Percentiles rank a stretch among this genome's conserved stretches.
phyloP scores from a whole-genome alignment of 2,888 invertebrate genomes.

The Agrypnus murinus region DNA sequence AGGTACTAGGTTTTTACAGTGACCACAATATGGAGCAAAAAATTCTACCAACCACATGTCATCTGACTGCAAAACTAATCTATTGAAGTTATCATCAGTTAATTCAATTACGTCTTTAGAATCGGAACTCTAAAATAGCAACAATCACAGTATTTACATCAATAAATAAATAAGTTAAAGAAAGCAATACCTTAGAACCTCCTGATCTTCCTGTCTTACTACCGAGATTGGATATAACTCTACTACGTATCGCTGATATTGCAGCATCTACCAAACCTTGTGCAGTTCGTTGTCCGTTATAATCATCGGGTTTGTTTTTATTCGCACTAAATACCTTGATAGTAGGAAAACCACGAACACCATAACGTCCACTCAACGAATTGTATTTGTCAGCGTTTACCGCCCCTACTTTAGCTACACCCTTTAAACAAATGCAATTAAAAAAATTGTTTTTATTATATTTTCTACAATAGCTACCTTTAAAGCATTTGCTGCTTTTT shows the following conservation, averaged over 20 bases:
- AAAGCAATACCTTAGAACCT: too few species aligned
- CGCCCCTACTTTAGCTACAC: slow-evolving; percentile 94
- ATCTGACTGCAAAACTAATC: slow-evolving; percentile 91
- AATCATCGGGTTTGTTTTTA: slow-evolving; percentile 83
- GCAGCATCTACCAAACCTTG: slow-evolving; percentile 90
- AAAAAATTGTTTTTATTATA: neutral
- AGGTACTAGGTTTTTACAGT: slow-evolving; percentile 96
- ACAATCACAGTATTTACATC: neutral
- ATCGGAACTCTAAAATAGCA: slow-evolving; percentile 66
- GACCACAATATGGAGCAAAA: slow-evolving; percentile 98
- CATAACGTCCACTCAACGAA: slow-evolving; percentile 85
- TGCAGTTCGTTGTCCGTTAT: slow-evolving; percentile 89
- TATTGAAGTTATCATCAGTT: slow-evolving; percentile 97
- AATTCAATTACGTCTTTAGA: slow-evolving; percentile 86
- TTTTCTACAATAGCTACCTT: slow-evolving; percentile 83
- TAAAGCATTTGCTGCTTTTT: slow-evolving; percentile 92
- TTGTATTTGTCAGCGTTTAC: slow-evolving; percentile 94
- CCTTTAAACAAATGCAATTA: slow-evolving; percentile 73
- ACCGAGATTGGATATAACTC: slow-evolving; percentile 81
- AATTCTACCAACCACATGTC: slow-evolving; percentile 99
- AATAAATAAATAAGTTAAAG: too few species aligned
- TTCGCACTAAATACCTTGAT: slow-evolving; percentile 91
- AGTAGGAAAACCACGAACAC: slow-evolving; percentile 94
- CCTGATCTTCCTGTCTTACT: slow-evolving; percentile 71
- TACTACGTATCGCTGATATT: slow-evolving; percentile 82